Conservation (phyloP, 2,888 invertebrate species). For the Malachius bipustulatus region DNA sequence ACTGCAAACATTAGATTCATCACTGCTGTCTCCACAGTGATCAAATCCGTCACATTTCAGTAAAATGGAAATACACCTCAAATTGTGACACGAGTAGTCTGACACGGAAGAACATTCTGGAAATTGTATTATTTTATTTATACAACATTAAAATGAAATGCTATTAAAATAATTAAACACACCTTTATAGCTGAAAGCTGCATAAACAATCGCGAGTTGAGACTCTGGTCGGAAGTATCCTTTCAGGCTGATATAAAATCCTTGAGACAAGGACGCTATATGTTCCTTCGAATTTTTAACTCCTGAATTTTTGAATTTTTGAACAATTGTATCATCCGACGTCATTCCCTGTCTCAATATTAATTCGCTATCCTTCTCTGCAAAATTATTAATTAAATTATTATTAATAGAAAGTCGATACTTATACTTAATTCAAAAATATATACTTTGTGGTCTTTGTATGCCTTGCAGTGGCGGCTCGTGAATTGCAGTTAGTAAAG, state of each 20-base stretch:
- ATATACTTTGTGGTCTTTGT: too few relatives aligned
- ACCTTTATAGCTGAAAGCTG: constrained; percentile 60
- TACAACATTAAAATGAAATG: too few relatives aligned
- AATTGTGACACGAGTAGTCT: constrained; percentile 59
- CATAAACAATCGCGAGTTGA: constrained; percentile 54
- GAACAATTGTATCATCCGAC: constrained; percentile 48
- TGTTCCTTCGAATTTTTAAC: constrained; percentile 40
- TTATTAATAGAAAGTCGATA: too few relatives aligned
- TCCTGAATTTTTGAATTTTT: constrained; percentile 44
- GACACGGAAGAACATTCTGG: constrained; percentile 54
- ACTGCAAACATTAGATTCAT: constrained; percentile 51
- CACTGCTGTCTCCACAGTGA: constrained; percentile 63
- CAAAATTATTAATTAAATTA: constrained; percentile 15
- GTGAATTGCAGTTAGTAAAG: too few relatives aligned
- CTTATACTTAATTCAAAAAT: too few relatives aligned
- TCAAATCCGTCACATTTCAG: constrained; percentile 64
- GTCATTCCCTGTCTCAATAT: constrained; percentile 55
- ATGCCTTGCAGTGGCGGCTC: too few relatives aligned
- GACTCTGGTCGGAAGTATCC: constrained; percentile 53
- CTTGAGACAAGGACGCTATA: constrained; percentile 47
- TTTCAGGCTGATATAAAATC: constrained; percentile 56
- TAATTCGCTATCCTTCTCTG: constrained; percentile 48
- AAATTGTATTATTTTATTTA: constrained; percentile 5
- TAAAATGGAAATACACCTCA: constrained; percentile 54
- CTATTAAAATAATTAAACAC: too few relatives aligned